Evolutionary conservation across 2,797 vertebrate species (phyloP).

Genomic region (Apogon talboti): DNA sequence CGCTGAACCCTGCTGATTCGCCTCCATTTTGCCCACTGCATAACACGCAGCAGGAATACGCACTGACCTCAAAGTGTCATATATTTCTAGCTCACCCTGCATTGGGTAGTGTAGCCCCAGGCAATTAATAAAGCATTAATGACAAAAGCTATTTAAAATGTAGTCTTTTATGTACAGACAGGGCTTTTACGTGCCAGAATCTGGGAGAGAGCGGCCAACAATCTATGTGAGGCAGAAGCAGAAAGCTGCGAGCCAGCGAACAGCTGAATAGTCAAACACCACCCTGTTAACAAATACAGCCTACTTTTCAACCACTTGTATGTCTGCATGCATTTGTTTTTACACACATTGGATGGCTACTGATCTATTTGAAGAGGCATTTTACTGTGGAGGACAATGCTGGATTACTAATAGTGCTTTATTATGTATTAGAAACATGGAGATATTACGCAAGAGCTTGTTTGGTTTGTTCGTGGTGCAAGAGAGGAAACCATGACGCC

Average conservation of each 20-base stretch:
- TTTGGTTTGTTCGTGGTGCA: conserved; percentile 42
- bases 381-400: conserved; percentile 40
- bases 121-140: conserved; percentile 99
- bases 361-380: conserved; percentile 57
- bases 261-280: conserved; percentile 71
- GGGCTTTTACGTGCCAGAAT: conserved; percentile 88
- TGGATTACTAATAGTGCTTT: conserved; percentile 54
- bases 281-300: conserved; percentile 85
- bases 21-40: conserved; percentile 90
- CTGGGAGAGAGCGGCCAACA: conserved; percentile 84
- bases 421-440: conserved; percentile 70
- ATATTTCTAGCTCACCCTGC: conserved; percentile 92
- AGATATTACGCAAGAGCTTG: conserved; percentile 42
- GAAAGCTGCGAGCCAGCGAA: conserved; percentile 65
- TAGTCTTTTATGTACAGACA: conserved; percentile 91
- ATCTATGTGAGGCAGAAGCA: conserved; percentile 84
- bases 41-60: conserved; percentile 90
- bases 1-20: conserved; percentile 89
- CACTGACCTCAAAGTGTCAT: conserved; percentile 99
- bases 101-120: conserved; percentile 88
- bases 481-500: not conserved
- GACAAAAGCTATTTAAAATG: conserved; percentile 98
- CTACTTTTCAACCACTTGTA: conserved; percentile 67
- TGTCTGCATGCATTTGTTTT: conserved; percentile 77
- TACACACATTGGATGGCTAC: conserved; percentile 67